phyloP scores from a whole-genome alignment of 2,797 vertebrate genomes.

The Anas bernieri region DNA sequence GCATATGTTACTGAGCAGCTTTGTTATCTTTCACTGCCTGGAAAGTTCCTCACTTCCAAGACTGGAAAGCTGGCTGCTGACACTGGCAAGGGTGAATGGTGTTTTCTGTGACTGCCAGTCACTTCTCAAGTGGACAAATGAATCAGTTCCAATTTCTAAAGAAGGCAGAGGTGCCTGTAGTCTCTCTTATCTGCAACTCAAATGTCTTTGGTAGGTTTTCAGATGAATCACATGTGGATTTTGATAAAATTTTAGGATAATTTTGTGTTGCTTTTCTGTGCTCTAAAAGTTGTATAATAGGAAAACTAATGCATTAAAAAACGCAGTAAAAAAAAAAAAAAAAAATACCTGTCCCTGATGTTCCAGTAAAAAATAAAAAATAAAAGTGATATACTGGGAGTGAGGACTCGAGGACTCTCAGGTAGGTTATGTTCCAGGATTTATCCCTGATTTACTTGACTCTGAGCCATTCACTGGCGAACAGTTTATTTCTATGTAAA shows the following conservation, averaged over 20 bases:
- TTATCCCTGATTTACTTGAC: background rate
- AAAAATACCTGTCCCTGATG: background rate
- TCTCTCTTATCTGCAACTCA: conserved; percentile 4
- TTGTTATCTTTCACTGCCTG: background rate
- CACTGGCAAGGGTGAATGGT: background rate
- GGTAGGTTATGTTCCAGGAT: background rate
- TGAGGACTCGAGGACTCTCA: background rate
- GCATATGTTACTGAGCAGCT: background rate
- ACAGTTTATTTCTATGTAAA: background rate
- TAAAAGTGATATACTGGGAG: background rate
- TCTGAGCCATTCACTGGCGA: background rate
- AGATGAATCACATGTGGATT: conserved; percentile 25
- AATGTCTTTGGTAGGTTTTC: conserved; percentile 41
- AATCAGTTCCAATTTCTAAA: background rate
- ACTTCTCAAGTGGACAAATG: conserved; percentile 28
- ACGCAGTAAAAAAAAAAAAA: background rate
- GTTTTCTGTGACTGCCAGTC: background rate
- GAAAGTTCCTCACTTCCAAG: background rate
- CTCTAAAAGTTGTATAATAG: background rate
- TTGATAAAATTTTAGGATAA: conserved; percentile 25
- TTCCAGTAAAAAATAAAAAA: background rate
- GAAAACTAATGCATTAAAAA: conserved; percentile 1
- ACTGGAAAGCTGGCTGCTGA: background rate
- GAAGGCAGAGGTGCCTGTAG: background rate
- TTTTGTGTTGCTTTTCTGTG: conserved; percentile 11